Percentiles rank a stretch among this genome's conserved stretches.
Conservation (phyloP, 2,888 invertebrate genomes). For the Macrophya annulata region DNA sequence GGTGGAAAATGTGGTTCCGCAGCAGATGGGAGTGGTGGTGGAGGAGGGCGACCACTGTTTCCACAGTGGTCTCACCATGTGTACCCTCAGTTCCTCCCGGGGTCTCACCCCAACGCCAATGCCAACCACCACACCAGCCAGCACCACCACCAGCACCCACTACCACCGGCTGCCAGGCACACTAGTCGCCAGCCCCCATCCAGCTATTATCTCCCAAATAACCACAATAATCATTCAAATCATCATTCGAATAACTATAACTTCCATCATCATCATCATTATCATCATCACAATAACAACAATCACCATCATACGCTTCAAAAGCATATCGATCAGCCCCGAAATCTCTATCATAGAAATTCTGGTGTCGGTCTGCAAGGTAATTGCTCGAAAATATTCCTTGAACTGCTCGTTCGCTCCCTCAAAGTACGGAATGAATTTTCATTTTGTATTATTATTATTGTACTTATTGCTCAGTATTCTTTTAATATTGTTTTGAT, state of each 20-base stretch:
- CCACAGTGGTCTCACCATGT: conserved; percentile 98
- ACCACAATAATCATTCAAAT: conserved; percentile 81
- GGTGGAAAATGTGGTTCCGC: conserved; percentile 77
- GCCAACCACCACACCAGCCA: conserved; percentile 79
- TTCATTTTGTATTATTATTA: conserved; percentile 33
- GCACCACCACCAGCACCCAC: conserved; percentile 80
- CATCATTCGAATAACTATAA: conserved; percentile 83
- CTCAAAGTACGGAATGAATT: conserved; percentile 56
- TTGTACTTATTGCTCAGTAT: conserved; percentile 61
- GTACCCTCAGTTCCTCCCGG: conserved; percentile 96
- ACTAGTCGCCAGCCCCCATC: conserved; percentile 79
- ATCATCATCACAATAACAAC: conserved; percentile 83
- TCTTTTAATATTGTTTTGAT: conserved; percentile 62
- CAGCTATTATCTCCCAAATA: conserved; percentile 81
- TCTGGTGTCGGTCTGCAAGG: conserved; percentile 83
- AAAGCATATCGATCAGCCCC: conserved; percentile 81
- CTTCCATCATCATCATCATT: conserved; percentile 83
- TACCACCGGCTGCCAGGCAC: conserved; percentile 80
- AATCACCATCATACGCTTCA: conserved; percentile 80
- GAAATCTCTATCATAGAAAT: conserved; percentile 83
- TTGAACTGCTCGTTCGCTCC: conserved; percentile 56
- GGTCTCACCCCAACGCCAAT: conserved; percentile 89
- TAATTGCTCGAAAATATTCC: conserved; percentile 75
- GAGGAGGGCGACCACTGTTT: conserved; percentile 91
- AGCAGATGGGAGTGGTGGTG: conserved; percentile 79